Percentiles rank a stretch among this genome's conserved stretches.
phyloP scores from a whole-genome alignment of 2,888 invertebrate species.

The Pyrrhosoma nymphula region DNA sequence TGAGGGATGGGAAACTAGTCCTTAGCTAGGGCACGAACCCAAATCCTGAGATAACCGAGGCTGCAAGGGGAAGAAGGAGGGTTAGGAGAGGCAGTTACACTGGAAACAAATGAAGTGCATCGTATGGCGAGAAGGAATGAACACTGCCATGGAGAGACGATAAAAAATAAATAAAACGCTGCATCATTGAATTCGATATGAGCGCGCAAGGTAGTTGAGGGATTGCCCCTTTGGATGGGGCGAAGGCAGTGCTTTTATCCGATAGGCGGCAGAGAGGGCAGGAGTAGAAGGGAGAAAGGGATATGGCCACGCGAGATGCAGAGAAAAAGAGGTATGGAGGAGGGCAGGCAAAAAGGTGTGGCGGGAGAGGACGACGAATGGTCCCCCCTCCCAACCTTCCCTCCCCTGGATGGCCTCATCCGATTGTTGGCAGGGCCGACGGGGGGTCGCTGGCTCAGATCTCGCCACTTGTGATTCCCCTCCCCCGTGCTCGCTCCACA shows the following conservation, averaged over 20 bases:
- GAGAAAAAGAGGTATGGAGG: background rate
- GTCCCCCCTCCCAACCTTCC: too few relatives aligned
- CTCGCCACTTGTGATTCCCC: conserved; percentile 52
- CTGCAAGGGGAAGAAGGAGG: background rate
- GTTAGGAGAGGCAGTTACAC: background rate
- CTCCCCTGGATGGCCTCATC: conserved; percentile 22
- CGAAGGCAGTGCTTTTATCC: background rate
- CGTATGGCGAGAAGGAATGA: background rate
- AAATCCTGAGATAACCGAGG: too few relatives aligned
- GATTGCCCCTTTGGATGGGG: background rate
- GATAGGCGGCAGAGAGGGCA: background rate
- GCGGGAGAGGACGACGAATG: conserved; percentile 2
- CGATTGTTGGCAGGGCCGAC: conserved; percentile 48
- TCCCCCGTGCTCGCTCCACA: background rate
- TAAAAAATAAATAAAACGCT: background rate
- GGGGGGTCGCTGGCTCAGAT: conserved; percentile 55
- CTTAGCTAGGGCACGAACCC: too few relatives aligned
- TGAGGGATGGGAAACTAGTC: too few relatives aligned
- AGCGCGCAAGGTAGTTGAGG: background rate
- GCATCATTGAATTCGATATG: conserved; percentile 46
- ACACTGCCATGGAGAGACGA: background rate
- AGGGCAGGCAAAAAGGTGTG: background rate
- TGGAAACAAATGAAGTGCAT: background rate
- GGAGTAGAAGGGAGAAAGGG: background rate
- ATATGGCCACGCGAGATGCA: background rate